A percentile compares a stretch with the other conserved stretches of the same genome.
phyloP scores from a whole-genome alignment of 2,888 invertebrate genomes.

The Diplolepis rosae region DNA sequence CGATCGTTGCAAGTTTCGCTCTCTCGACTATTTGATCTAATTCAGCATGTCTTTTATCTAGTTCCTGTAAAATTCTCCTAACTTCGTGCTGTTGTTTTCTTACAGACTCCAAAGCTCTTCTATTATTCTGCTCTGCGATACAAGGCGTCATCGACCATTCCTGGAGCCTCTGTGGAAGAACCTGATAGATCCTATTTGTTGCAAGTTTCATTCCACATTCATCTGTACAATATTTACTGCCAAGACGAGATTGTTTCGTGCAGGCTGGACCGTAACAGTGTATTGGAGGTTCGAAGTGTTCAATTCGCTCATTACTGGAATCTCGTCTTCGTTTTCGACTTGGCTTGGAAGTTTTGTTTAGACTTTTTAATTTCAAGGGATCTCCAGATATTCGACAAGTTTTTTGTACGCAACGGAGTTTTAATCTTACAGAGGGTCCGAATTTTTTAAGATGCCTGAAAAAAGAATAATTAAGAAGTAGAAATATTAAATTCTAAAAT shows the following conservation, averaged over 20 bases:
- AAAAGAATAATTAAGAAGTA: not conserved
- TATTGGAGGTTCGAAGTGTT: conserved; percentile 74
- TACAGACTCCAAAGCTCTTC: conserved; percentile 81
- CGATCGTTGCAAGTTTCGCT: conserved; percentile 83
- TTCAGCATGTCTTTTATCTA: conserved; percentile 85
- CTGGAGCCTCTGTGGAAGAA: conserved; percentile 90
- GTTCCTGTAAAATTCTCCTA: conserved; percentile 84
- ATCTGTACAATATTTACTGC: conserved; percentile 95
- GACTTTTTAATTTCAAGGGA: conserved; percentile 67
- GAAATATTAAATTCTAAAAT: not conserved
- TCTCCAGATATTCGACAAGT: conserved; percentile 73
- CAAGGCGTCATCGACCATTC: conserved; percentile 94
- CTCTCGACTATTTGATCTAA: conserved; percentile 87
- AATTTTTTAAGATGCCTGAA: conserved; percentile 76
- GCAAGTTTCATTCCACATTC: conserved; percentile 94
- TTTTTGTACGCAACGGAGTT: conserved; percentile 75
- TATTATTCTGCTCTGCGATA: conserved; percentile 88
- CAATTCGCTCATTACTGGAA: conserved; percentile 69
- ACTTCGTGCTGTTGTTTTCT: conserved; percentile 87
- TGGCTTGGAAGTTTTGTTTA: conserved; percentile 65
- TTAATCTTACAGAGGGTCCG: conserved; percentile 75
- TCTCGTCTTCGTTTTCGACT: conserved; percentile 67
- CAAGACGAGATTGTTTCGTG: conserved; percentile 82
- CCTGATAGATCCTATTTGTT: conserved; percentile 88
- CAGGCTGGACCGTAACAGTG: conserved; percentile 97